A percentile compares a stretch with the other conserved stretches of the same genome.
phyloP scores from a whole-genome alignment of 2,888 invertebrate genomes.

The Sminthurinus aureus region DNA sequence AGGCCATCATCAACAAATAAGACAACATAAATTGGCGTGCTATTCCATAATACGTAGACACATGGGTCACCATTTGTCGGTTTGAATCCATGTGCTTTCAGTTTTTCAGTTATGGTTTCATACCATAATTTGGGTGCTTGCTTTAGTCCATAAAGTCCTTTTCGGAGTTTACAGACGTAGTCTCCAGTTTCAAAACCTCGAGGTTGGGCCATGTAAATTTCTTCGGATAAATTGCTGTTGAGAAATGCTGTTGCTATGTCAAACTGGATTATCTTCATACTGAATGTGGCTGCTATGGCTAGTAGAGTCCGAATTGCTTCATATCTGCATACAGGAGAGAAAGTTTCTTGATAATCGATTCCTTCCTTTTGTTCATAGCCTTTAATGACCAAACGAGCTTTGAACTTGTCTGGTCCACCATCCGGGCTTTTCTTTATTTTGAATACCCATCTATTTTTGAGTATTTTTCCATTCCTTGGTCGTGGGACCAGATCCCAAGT shows the following conservation, averaged over 20 bases:
- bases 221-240: conserved; percentile 29
- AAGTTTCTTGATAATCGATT: conserved; percentile 40
- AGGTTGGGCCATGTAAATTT: conserved; percentile 36
- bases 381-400: conserved; percentile 33
- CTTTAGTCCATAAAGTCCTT: conserved; percentile 56
- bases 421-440: conserved; percentile 28
- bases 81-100: too few species aligned
- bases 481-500: not conserved
- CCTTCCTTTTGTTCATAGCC: conserved; percentile 37
- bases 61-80: conserved; percentile 42
- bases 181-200: not conserved
- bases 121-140: conserved; percentile 55
- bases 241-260: conserved; percentile 44
- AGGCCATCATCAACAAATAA: conserved; percentile 57
- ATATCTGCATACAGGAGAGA: conserved; percentile 32
- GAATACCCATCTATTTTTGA: conserved; percentile 36
- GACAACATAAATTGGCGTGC: conserved; percentile 31
- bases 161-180: conserved; percentile 40
- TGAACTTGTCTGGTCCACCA: conserved; percentile 15
- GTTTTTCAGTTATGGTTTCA: conserved; percentile 28
- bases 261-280: conserved; percentile 16
- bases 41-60: conserved; percentile 21
- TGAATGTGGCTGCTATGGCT: conserved; percentile 30
- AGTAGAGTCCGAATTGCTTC: conserved; percentile 32
- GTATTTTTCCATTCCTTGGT: not conserved